A percentile compares a stretch with the other conserved stretches of the same genome.
phyloP scores from a whole-genome alignment of 2,888 invertebrate species.

The Heliconius ismenius region DNA sequence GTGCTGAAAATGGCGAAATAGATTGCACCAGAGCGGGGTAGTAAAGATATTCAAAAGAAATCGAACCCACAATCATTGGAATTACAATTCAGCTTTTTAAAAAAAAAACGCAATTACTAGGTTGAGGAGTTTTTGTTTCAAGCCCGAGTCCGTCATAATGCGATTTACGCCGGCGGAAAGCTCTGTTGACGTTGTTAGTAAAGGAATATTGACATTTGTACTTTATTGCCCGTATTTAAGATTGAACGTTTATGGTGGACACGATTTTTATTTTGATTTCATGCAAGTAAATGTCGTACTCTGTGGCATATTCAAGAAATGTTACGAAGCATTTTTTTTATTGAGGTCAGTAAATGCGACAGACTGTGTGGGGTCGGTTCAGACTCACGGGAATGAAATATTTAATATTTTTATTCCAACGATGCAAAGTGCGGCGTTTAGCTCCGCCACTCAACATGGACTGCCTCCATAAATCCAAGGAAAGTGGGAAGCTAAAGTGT shows the following conservation, averaged over 20 bases:
- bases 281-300: not conserved
- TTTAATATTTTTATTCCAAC: too few species aligned
- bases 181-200: conserved; percentile 22
- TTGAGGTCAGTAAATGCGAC: too few species aligned
- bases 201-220: conserved; percentile 29
- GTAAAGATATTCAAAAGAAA: not conserved
- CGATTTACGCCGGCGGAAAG: conserved; percentile 25
- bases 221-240: conserved; percentile 11
- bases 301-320: not conserved
- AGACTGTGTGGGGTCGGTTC: too few species aligned
- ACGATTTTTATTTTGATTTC: conserved; percentile 10
- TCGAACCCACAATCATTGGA: not conserved
- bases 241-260: not conserved
- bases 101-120: conserved; percentile 13
- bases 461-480: too few species aligned
- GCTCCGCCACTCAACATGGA: too few species aligned
- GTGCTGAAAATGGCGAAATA: too few species aligned
- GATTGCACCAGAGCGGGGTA: too few species aligned
- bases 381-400: too few species aligned
- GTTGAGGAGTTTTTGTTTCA: conserved; percentile 16
- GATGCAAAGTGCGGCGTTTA: too few species aligned
- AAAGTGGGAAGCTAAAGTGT: too few species aligned
- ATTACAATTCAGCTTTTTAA: not conserved
- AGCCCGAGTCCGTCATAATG: conserved; percentile 28
- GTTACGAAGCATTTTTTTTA: too few species aligned